phyloP scores from a whole-genome alignment of 2,888 invertebrate species.

The Orchesellides sinensis region DNA sequence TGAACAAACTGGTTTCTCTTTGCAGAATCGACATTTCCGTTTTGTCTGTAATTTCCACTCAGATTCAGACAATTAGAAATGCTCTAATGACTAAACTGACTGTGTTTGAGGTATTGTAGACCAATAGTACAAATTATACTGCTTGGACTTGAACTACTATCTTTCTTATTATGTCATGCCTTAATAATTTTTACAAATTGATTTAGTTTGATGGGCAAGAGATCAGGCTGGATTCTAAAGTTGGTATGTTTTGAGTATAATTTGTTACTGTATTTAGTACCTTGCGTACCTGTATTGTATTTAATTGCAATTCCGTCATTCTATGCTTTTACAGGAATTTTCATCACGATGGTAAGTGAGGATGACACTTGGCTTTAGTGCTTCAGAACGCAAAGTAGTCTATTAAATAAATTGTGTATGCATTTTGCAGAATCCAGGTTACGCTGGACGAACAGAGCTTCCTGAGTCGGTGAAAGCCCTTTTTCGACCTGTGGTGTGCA shows the following conservation, averaged over 20 bases:
- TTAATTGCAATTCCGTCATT: not conserved
- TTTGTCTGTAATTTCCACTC: constrained; percentile 94
- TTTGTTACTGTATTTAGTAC: not conserved
- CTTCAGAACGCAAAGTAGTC: not conserved
- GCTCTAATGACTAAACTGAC: constrained; percentile 87
- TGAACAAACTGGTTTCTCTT: too few relatives aligned
- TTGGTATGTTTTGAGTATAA: constrained; percentile 80
- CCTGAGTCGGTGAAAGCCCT: constrained; percentile 95
- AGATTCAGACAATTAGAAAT: constrained; percentile 91
- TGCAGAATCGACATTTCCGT: constrained; percentile 95
- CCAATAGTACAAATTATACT: not conserved
- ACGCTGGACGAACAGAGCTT: constrained; percentile 89
- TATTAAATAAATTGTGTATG: not conserved
- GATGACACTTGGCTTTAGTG: not conserved
- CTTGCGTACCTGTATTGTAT: not conserved
- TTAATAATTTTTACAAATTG: constrained; percentile 36
- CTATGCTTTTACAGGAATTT: constrained; percentile 78
- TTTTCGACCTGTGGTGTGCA: constrained; percentile 94
- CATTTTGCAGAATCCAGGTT: constrained; percentile 86
- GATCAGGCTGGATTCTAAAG: constrained; percentile 88
- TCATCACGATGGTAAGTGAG: constrained; percentile 87
- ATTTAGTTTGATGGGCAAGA: constrained; percentile 89
- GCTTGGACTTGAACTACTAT: not conserved
- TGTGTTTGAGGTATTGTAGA: constrained; percentile 83
- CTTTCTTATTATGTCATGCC: too few relatives aligned